Evolutionary conservation across 2,113 vertebrate genomes (phyloP).

Genomic region (Megaptera novaeangliae): DNA sequence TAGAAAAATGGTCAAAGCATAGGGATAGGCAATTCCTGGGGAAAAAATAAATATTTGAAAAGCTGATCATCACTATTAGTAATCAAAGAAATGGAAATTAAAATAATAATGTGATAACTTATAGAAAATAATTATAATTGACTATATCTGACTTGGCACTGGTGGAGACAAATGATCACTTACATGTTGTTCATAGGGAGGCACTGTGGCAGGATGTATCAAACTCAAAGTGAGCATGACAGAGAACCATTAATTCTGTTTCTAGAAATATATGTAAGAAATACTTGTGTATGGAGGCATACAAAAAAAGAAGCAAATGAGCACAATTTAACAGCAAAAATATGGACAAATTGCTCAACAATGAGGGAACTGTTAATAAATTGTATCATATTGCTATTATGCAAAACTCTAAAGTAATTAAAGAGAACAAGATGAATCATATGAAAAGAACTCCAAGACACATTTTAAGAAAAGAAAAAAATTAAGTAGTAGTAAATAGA

Average conservation of each 20-base stretch:
- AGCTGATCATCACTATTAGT: neutral
- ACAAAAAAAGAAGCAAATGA: neutral
- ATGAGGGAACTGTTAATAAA: neutral
- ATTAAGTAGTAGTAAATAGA: neutral
- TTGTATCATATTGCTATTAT: neutral
- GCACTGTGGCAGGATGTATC: neutral
- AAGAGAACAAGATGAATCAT: neutral
- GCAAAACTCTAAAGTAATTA: neutral
- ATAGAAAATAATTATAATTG: neutral
- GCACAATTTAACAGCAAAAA: neutral
- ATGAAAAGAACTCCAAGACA: neutral
- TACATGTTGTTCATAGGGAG: neutral
- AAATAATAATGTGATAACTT: neutral
- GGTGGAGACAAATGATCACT: neutral
- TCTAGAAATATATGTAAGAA: neutral
- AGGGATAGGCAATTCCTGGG: neutral
- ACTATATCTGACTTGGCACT: neutral
- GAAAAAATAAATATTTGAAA: neutral
- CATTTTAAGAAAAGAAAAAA: slow-evolving; percentile 25
- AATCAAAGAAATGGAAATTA: neutral
- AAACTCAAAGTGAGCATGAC: neutral
- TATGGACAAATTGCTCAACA: neutral
- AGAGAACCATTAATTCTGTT: neutral
- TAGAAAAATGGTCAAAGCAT: neutral
- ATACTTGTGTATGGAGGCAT: neutral